These are phyloP conservation scores for Drosophila ezoana DNA, from an alignment of 2,888 invertebrate species.

Conservation along the genomic window DNA sequence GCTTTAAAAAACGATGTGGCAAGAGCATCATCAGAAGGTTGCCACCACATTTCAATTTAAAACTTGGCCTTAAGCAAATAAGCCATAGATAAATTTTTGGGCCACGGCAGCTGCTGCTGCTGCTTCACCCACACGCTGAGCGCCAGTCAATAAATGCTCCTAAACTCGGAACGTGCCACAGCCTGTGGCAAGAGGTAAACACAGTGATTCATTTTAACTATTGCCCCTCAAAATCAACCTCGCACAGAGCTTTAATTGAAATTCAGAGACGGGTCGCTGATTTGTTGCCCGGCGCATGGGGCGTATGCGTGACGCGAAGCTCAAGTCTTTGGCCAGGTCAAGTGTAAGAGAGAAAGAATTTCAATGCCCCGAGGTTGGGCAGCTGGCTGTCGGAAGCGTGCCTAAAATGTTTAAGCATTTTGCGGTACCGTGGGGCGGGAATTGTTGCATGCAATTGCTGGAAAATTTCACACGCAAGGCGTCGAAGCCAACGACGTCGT, in stretches of 20 bases:
- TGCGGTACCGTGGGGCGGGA: conserved; percentile 24
- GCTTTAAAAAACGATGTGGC: conserved; percentile 8
- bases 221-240: conserved; percentile 12
- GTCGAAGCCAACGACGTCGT: conserved; percentile 23
- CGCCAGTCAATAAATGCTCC: conserved; percentile 35
- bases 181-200: conserved; percentile 51
- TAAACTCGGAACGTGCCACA: conserved; percentile 47
- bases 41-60: conserved; percentile 69
- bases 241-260: conserved; percentile 64
- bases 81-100: conserved; percentile 30
- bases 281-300: conserved; percentile 59
- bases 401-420: conserved; percentile 75
- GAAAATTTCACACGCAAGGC: conserved; percentile 76
- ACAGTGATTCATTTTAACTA: conserved; percentile 71
- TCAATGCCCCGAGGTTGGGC: conserved; percentile 37
- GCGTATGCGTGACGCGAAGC: conserved; percentile 75
- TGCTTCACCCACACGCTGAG: conserved; percentile 29
- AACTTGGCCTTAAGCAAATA: conserved; percentile 70
- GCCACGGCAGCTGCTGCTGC: neutral
- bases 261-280: conserved; percentile 69
- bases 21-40: conserved; percentile 12
- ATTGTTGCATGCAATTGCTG: conserved; percentile 77
- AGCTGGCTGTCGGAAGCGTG: conserved; percentile 66
- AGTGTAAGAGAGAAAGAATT: conserved; percentile 33
- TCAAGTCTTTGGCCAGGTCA: conserved; percentile 45